Base-by-base conservation (phyloP, 2,888 invertebrate species). In the Plebejus anna region DNA sequence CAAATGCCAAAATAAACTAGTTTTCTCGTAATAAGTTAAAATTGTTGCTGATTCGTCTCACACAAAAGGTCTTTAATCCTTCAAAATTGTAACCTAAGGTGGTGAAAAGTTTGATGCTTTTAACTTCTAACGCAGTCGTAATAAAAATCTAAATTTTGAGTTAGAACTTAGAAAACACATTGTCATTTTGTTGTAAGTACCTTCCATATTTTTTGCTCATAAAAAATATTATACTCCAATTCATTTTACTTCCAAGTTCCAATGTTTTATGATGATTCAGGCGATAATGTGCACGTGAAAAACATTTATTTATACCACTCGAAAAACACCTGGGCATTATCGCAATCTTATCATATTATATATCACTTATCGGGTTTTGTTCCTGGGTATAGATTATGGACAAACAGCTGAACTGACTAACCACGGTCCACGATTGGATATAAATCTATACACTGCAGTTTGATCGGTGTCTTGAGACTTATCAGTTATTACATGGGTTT, bases 291-390 rank as follows among this genome's bases (percentile, higher is more conserved):
- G 7, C 42, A 61, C 72, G 42, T 13, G 28, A n/a, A 51, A 73
- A 47, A 11, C 9, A 32, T 36, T 22, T 66, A 66, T 66, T 66
- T 32, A 28, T 11, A 32, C 36, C 66, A 32, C 66, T 66, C 32
- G 66, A 66, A 66, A 66, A 66, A 32, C 66, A 66, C 66, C 66
- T 66, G 66, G 66, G 32, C 66, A 4, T 16, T 66, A 66, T 36
- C 32, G 13, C 32, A 66, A 36, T 36, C 66, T 66, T 66, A 66
- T 66, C 66, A 66, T 66, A 66, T 32, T 32, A 32, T 22, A 22
- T 22, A 22, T 66, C 13, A 32, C 32, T 66, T 16, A 66, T 66
- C 66, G 32, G 11, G 32, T 32, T 66, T 5, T 66, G 5, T 32
- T 66, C 66, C 16, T 5, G 66, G 36, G 66, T 36, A 16, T 16